Conservation (phyloP, 2,888 invertebrate species). For the Dichetophora obliterata region DNA sequence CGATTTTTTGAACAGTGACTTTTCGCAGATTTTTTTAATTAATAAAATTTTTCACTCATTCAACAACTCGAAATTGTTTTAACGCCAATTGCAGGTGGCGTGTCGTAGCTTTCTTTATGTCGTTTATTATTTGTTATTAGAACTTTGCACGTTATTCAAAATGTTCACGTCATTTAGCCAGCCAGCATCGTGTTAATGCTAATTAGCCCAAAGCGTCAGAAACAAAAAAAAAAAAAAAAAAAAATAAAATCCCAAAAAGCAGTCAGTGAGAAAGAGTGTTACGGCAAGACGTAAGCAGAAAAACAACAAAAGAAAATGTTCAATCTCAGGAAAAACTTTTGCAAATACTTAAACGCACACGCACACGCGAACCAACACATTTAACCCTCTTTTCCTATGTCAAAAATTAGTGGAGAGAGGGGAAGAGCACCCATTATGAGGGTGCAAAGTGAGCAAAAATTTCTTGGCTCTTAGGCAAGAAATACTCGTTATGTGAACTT, state of each 20-base stretch:
- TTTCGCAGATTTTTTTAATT: constrained; percentile 44
- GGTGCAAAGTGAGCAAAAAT: neutral
- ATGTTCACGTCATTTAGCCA: constrained; percentile 52
- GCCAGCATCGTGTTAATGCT: constrained; percentile 35
- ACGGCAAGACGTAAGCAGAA: neutral
- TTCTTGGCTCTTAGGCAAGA: neutral
- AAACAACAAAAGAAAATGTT: neutral
- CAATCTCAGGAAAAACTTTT: constrained; percentile 33
- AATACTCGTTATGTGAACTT: neutral
- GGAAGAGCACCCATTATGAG: neutral
- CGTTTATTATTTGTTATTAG: constrained; percentile 41
- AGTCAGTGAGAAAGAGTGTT: neutral
- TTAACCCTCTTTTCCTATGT: neutral
- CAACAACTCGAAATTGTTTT: constrained; percentile 49
- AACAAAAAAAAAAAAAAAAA: neutral
- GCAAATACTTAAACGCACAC: constrained; percentile 11
- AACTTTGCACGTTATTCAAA: constrained; percentile 55
- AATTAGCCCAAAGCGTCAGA: constrained; percentile 16
- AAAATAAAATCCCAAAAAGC: neutral
- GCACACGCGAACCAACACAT: neutral
- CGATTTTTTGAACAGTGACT: neutral
- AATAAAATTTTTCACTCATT: constrained; percentile 47
- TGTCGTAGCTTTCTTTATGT: constrained; percentile 21
- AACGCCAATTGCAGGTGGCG: constrained; percentile 54
- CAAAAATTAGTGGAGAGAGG: neutral